A percentile compares a stretch with the other conserved stretches of the same genome.
Conservation (phyloP, 2,113 vertebrate genomes). For the Anguilla japonica region DNA sequence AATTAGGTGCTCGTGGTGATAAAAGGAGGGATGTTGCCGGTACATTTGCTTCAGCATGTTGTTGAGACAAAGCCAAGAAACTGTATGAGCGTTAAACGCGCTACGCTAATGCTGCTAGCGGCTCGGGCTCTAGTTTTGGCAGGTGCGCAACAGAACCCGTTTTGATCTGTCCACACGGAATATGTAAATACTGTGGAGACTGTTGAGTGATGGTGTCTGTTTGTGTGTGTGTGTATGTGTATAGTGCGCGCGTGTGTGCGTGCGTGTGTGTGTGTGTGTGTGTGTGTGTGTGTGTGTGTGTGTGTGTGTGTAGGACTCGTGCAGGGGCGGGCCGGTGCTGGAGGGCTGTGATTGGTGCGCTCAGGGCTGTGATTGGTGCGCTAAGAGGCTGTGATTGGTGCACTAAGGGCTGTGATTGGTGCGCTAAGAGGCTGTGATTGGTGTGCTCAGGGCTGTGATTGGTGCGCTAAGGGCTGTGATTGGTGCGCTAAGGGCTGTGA, state of each 20-base stretch:
- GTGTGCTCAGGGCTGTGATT: too few relatives aligned
- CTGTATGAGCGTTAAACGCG: neutral
- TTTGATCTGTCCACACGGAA: neutral
- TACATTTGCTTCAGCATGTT: neutral
- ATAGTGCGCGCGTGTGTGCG: neutral
- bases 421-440: constrained; percentile 70
- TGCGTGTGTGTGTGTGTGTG: neutral
- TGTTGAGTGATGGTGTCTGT: neutral
- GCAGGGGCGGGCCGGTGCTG: neutral
- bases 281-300: neutral
- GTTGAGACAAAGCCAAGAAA: neutral
- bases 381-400: too few relatives aligned
- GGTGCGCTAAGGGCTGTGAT: constrained; percentile 54
- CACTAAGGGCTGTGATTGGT: too few relatives aligned
- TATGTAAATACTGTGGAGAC: neutral
- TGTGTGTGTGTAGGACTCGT: too few relatives aligned
- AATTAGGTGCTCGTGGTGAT: constrained; percentile 26
- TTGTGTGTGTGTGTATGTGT: neutral
- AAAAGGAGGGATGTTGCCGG: constrained; percentile 16
- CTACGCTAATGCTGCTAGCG: neutral
- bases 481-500: constrained; percentile 54
- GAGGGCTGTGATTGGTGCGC: constrained; percentile 18
- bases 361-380: constrained; percentile 26
- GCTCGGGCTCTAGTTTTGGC: neutral
- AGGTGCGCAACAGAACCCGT: neutral